Conservation (phyloP, 2,888 invertebrate species). For the Drosophila infuscata region DNA sequence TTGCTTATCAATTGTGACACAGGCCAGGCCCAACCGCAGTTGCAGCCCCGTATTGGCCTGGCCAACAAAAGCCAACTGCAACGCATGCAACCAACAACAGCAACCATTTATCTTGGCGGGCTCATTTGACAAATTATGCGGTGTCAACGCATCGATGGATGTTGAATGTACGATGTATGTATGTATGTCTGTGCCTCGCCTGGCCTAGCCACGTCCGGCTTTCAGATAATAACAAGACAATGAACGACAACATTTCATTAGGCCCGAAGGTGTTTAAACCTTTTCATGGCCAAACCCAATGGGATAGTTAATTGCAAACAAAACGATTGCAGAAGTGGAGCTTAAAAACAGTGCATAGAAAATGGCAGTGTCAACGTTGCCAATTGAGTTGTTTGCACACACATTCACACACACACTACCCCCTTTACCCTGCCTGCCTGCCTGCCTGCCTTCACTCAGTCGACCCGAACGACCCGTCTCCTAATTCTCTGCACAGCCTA, state of each 20-base stretch:
- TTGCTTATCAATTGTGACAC: slow-evolving; percentile 56
- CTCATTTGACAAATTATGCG: slow-evolving; percentile 71
- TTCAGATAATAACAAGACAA: slow-evolving; percentile 65
- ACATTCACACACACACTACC: slow-evolving; percentile 1
- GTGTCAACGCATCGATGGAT: slow-evolving; percentile 53
- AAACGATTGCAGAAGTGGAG: slow-evolving; percentile 30
- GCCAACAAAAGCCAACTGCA: slow-evolving; percentile 44
- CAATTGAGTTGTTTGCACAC: slow-evolving; percentile 65
- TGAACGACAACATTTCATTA: slow-evolving; percentile 42
- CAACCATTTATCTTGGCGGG: slow-evolving; percentile 61
- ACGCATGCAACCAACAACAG: slow-evolving; percentile 40
- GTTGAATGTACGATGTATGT: slow-evolving; percentile 19
- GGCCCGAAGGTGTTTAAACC: slow-evolving; percentile 69
- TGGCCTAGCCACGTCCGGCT: slow-evolving; percentile 48
- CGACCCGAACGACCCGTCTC: slow-evolving; percentile 3
- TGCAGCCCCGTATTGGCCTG: slow-evolving; percentile 8
- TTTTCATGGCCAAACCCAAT: slow-evolving; percentile 71
- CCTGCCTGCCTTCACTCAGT: not conserved
- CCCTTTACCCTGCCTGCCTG: not conserved
- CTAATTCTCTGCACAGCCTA: slow-evolving; percentile 4
- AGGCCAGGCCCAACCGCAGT: slow-evolving; percentile 12
- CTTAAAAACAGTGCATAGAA: slow-evolving; percentile 50
- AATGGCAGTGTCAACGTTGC: slow-evolving; percentile 71
- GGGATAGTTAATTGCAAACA: slow-evolving; percentile 52
- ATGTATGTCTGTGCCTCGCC: slow-evolving; percentile 48